These are phyloP conservation scores for Strigops habroptila DNA, from an alignment of 2,113 vertebrate species.

Conservation along the genomic window DNA sequence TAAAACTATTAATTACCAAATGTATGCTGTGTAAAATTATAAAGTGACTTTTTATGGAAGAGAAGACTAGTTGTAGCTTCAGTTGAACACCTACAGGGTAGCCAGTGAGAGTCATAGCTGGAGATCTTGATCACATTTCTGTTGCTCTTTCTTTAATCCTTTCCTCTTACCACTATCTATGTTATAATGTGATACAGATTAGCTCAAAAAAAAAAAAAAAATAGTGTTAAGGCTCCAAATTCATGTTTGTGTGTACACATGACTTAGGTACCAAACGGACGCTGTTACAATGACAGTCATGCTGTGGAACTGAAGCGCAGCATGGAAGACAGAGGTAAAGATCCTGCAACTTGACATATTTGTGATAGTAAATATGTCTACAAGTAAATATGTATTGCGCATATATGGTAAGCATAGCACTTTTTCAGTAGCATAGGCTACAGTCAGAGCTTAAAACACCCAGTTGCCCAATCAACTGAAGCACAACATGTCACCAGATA, in stretches of 20 bases:
- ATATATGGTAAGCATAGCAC: neutral
- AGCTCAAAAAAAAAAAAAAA: neutral
- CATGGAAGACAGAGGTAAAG: neutral
- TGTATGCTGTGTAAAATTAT: neutral
- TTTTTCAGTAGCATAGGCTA: neutral
- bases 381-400: neutral
- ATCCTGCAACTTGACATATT: neutral
- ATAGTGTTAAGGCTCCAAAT: neutral
- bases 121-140: neutral
- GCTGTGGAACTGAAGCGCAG: accelerated
- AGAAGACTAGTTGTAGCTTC: neutral
- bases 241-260: neutral
- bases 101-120: neutral
- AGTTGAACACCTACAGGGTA: neutral
- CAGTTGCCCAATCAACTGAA: neutral
- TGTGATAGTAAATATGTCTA: neutral
- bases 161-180: neutral
- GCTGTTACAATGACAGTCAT: neutral
- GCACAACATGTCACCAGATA: neutral
- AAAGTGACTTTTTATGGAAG: neutral
- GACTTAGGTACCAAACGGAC: neutral
- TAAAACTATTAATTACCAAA: constrained; percentile 23
- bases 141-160: neutral
- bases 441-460: neutral
- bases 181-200: neutral